Conservation (phyloP, 2,888 invertebrate species). For the Harpagoxenus sublaevis region DNA sequence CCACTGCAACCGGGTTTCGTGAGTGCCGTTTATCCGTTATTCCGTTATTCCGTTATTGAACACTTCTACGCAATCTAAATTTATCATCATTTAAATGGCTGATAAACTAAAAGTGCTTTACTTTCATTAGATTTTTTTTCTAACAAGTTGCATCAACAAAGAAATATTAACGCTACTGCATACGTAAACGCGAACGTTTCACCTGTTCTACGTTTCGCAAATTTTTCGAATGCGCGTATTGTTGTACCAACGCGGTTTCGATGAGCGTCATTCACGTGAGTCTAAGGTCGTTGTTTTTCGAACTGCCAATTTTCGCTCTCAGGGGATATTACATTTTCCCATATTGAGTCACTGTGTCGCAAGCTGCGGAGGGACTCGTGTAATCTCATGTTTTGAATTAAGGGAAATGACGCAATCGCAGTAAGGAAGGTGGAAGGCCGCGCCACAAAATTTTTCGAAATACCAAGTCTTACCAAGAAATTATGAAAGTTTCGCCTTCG, state of each 20-base stretch:
- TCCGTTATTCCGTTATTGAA: not conserved
- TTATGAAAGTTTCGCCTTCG: conserved; percentile 52
- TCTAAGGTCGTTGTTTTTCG: conserved; percentile 35
- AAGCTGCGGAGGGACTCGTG: conserved; percentile 50
- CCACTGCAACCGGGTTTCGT: conserved; percentile 1
- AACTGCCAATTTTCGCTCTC: conserved; percentile 55
- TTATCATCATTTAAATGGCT: conserved; percentile 7
- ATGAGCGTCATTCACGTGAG: not conserved
- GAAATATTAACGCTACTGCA: not conserved
- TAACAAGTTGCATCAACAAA: not conserved
- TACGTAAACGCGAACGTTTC: not conserved
- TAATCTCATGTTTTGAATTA: conserved; percentile 59
- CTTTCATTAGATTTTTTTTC: not conserved
- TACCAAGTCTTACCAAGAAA: conserved; percentile 45
- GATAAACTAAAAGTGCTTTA: not conserved
- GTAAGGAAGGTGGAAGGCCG: conserved; percentile 48
- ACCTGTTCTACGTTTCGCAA: not conserved
- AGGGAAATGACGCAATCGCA: conserved; percentile 53
- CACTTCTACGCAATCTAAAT: conserved; percentile 10
- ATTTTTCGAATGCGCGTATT: not conserved
- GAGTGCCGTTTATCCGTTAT: conserved; percentile 3
- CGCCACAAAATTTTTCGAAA: conserved; percentile 54
- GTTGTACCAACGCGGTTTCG: not conserved
- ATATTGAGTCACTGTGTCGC: conserved; percentile 53
- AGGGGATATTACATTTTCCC: conserved; percentile 43